Evolutionary conservation across 1,140 invertebrate species (phyloP).

Genomic region (Stratiolaelaps scimitus): DNA sequence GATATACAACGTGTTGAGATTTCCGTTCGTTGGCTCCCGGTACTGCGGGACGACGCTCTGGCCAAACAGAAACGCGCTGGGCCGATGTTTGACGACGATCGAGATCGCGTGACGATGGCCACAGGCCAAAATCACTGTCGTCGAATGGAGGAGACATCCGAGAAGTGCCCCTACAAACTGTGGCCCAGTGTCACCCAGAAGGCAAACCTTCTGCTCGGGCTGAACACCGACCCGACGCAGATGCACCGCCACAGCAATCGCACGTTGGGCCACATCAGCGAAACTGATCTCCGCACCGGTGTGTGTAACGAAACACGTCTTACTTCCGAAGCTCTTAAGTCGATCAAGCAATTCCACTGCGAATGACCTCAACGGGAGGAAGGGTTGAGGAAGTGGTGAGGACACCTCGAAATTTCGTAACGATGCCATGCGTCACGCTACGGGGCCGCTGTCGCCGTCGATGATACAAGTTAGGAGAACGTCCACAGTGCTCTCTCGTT

Average conservation of each 20-base stretch:
- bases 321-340: not conserved
- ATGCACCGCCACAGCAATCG: not conserved
- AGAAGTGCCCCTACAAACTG: not conserved
- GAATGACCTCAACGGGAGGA: not conserved
- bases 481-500: no score
- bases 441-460: no score
- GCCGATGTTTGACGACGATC: not conserved
- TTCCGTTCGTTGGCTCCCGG: not conserved
- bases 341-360: not conserved
- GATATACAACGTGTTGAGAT: not conserved
- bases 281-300: not conserved
- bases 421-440: not conserved
- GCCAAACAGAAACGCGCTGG: not conserved
- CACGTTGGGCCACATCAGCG: not conserved
- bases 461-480: no score
- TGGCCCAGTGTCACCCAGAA: not conserved
- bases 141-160: constrained; percentile 18
- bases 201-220: not conserved
- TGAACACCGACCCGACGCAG: not conserved
- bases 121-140: not conserved
- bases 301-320: not conserved
- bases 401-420: constrained; percentile 23
- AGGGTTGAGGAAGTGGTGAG: constrained; percentile 3
- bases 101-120: not conserved
- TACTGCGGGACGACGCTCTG: not conserved